These are phyloP conservation scores for Ptychoptera albimana DNA, from an alignment of 2,888 invertebrate species.

Conservation along the genomic window DNA sequence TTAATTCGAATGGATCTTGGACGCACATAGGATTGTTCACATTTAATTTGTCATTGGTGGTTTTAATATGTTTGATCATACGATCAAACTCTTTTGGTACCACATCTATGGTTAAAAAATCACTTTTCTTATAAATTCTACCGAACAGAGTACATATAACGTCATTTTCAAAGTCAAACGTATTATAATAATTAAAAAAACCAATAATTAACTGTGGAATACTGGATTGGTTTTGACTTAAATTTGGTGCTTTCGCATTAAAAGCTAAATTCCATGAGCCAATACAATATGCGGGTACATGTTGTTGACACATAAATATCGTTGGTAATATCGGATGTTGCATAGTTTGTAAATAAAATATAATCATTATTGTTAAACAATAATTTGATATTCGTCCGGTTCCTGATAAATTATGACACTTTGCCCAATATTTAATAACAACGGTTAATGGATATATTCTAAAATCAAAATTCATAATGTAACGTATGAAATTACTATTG, in stretches of 20 bases:
- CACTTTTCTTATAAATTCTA: not conserved
- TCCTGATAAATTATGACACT: slow-evolving; percentile 1
- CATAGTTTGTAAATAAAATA: slow-evolving; percentile 7
- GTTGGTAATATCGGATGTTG: slow-evolving; percentile 4
- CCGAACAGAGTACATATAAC: slow-evolving; percentile 2
- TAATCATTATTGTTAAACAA: slow-evolving; percentile 6
- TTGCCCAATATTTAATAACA: slow-evolving; percentile 7
- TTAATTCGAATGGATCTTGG: slow-evolving; percentile 37
- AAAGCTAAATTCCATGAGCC: slow-evolving; percentile 6
- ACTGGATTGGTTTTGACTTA: not conserved
- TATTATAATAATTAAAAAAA: slow-evolving; percentile 6
- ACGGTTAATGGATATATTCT: slow-evolving; percentile 5
- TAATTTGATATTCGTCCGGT: slow-evolving; percentile 5
- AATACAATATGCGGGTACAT: not conserved
- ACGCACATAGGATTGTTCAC: slow-evolving; percentile 13
- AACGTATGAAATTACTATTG: slow-evolving; percentile 1
- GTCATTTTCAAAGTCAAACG: not conserved
- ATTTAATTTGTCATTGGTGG: not conserved
- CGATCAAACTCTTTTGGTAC: not conserved
- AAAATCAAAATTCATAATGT: slow-evolving; percentile 3
- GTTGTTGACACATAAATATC: not conserved
- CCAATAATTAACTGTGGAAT: slow-evolving; percentile 5
- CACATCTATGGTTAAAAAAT: not conserved
- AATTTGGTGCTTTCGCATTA: not conserved
- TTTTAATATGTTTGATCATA: not conserved